Evolutionary conservation across 1,140 invertebrate genomes (phyloP).

Genomic region (Watersipora subatra): DNA sequence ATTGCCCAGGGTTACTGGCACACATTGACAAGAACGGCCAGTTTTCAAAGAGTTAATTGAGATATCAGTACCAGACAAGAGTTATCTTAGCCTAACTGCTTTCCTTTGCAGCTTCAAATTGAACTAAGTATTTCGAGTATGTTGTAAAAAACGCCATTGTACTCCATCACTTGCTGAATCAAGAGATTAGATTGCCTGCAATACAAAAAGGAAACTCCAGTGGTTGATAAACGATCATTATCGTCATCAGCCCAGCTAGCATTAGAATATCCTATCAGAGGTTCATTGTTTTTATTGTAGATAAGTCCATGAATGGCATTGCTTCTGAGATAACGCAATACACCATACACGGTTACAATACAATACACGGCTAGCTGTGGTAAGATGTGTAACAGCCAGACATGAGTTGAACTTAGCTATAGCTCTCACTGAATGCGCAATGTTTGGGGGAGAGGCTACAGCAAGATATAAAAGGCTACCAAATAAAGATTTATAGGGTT

Average conservation of each 20-base stretch:
- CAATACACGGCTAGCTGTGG: conserved; percentile 11
- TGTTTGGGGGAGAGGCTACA: conserved; percentile 9
- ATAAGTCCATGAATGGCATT: conserved; percentile 6
- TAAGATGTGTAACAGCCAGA: conserved; percentile 1
- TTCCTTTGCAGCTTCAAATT: conserved; percentile 12
- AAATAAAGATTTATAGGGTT: conserved; percentile 7
- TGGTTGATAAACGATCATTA: conserved; percentile 4
- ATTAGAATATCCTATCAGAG: conserved; percentile 8
- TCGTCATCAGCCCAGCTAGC: conserved; percentile 6
- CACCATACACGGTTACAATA: no score
- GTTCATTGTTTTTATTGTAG: conserved; percentile 8
- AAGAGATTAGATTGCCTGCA: conserved; percentile 16
- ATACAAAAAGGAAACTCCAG: conserved; percentile 8
- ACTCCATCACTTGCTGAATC: conserved; percentile 42
- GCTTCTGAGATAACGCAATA: conserved; percentile 9
- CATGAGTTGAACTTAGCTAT: conserved; percentile 9
- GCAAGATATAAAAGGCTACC: conserved; percentile 12
- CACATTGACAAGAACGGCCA: no score
- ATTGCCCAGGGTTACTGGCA: no score
- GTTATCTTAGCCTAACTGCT: no score
- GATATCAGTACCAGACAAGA: no score
- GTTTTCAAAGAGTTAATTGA: no score
- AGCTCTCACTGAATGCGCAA: conserved; percentile 9
- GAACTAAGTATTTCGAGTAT: conserved; percentile 35
- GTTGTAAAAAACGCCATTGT: conserved; percentile 40